Percentiles rank a stretch among this genome's conserved stretches.
Evolutionary conservation across 2,888 invertebrate species (phyloP).

Genomic region (Osedax frankpressi): DNA sequence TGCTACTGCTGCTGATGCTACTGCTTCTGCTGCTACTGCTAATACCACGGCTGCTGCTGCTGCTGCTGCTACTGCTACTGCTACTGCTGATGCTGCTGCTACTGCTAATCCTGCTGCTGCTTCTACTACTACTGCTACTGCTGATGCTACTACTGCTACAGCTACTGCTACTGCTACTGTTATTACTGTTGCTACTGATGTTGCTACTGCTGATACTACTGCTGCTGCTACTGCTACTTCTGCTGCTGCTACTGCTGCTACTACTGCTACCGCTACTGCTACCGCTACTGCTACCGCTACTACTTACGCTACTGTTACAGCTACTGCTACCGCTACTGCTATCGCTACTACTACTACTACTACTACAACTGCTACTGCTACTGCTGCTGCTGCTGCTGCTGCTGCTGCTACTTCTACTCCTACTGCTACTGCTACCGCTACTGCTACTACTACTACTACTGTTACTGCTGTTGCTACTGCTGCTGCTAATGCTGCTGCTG

Average conservation of each 20-base stretch:
- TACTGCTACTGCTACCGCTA: conserved; percentile 23
- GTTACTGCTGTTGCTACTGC: conserved; percentile 23
- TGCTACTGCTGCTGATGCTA: not conserved
- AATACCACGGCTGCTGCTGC: not conserved
- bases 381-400: not conserved
- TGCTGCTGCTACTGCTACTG: conserved; percentile 4
- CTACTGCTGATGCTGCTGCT: not conserved
- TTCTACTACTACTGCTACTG: not conserved
- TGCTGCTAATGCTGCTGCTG: conserved; percentile 22
- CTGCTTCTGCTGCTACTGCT: not conserved
- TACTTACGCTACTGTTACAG: not conserved
- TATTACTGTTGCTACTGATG: not conserved
- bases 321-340: conserved; percentile 2
- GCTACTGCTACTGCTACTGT: not conserved
- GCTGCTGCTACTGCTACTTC: not conserved
- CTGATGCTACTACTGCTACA: not conserved
- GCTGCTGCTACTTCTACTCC: conserved; percentile 15
- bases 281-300: not conserved
- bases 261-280: not conserved
- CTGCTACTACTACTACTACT: conserved; percentile 24
- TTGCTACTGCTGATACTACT: conserved; percentile 2
- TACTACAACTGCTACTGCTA: not conserved
- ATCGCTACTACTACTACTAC: not conserved
- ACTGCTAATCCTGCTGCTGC: not conserved
- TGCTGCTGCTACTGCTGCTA: not conserved